Conservation (phyloP, 2,888 invertebrate species). For the Ecdyonurus torrentis region DNA sequence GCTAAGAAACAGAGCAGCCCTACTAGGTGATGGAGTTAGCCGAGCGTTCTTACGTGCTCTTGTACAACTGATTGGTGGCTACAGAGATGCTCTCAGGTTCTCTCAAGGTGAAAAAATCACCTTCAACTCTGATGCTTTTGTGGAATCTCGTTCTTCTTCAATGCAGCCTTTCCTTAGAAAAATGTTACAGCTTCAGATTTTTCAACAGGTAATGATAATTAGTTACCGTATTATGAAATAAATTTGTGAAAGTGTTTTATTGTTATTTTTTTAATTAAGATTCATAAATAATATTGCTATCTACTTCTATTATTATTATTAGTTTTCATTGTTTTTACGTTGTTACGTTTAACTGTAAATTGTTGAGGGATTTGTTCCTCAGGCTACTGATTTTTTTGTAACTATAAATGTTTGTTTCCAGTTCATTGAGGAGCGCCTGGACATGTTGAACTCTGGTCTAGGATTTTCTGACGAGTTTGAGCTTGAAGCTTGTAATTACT, state of each 20-base stretch:
- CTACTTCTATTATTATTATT: slow-evolving; percentile 7
- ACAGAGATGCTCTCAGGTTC: slow-evolving; percentile 74
- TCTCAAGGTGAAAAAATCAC: slow-evolving; percentile 56
- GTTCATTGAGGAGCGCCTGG: slow-evolving; percentile 89
- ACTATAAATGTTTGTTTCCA: slow-evolving; percentile 27
- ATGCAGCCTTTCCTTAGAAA: slow-evolving; percentile 80
- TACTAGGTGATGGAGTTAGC: slow-evolving; percentile 81
- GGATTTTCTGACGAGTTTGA: slow-evolving; percentile 94
- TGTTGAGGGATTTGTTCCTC: no score
- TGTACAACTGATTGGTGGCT: slow-evolving; percentile 88
- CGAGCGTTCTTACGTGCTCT: slow-evolving; percentile 81
- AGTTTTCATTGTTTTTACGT: slow-evolving; percentile 11
- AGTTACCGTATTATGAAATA: not conserved
- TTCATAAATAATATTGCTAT: slow-evolving; percentile 6
- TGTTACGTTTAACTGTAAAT: no score
- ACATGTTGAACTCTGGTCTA: slow-evolving; percentile 80
- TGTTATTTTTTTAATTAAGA: slow-evolving; percentile 3
- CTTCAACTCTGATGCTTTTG: slow-evolving; percentile 74
- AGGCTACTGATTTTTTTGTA: no score
- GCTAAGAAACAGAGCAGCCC: slow-evolving; percentile 54
- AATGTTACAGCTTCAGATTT: slow-evolving; percentile 86
- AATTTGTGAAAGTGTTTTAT: not conserved
- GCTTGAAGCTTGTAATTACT: slow-evolving; percentile 59
- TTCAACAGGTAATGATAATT: slow-evolving; percentile 53
- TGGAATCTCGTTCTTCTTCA: slow-evolving; percentile 63